Evolutionary conservation across 2,113 vertebrate genomes (phyloP).

Genomic region (Balaeniceps rex): DNA sequence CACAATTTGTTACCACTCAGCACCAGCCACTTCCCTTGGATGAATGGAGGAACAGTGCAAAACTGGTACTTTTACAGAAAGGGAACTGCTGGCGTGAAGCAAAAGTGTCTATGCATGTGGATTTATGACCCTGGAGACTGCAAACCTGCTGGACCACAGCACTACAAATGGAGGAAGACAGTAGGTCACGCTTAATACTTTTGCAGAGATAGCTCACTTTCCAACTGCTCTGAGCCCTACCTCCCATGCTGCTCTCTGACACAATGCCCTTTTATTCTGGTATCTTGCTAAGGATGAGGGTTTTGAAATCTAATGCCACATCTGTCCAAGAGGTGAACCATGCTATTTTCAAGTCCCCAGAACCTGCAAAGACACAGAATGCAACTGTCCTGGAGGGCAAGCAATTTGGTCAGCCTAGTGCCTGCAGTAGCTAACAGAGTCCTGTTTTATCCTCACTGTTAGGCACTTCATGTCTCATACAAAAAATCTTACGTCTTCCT

Average conservation of each 20-base stretch:
- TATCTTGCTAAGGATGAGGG: background rate
- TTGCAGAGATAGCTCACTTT: background rate
- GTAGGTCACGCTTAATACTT: background rate
- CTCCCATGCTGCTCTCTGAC: background rate
- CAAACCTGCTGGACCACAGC: background rate
- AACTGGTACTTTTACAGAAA: background rate
- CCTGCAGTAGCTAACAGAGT: background rate
- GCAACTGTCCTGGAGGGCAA: background rate
- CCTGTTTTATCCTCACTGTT: background rate
- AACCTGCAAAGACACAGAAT: conserved; percentile 15
- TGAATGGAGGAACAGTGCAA: background rate
- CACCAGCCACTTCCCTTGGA: background rate
- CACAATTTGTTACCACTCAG: background rate
- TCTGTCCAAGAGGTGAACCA: background rate
- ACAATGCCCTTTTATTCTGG: conserved; percentile 55
- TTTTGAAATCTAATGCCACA: conserved; percentile 24
- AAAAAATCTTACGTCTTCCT: background rate
- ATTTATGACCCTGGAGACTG: background rate
- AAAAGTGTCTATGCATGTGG: background rate
- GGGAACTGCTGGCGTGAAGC: background rate
- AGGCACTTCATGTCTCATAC: background rate
- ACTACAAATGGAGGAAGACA: background rate
- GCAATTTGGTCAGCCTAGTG: background rate
- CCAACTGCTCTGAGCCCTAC: background rate
- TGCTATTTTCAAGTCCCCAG: background rate